Percentiles rank a stretch among this genome's conserved stretches.
Evolutionary conservation across 1,140 invertebrate genomes (phyloP).

Genomic region (Contarinia nasturtii): DNA sequence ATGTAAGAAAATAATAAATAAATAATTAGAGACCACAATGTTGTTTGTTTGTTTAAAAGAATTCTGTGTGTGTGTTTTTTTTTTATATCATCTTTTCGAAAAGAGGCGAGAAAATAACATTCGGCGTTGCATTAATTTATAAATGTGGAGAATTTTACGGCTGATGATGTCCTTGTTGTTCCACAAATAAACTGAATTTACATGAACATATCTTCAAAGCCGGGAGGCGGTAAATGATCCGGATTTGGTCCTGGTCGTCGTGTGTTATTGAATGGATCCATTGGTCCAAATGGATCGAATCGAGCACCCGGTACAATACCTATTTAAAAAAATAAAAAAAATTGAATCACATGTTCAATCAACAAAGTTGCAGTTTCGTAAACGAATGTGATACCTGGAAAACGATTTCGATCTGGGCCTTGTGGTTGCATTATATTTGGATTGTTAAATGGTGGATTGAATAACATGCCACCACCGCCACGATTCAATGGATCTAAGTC

Average conservation of each 20-base stretch:
- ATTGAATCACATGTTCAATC: background rate
- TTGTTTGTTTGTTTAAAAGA: too few relatives aligned
- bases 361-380: constrained; percentile 6
- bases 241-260: constrained; percentile 34
- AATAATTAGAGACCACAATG: too few relatives aligned
- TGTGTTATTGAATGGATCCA: constrained; percentile 24
- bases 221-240: constrained; percentile 56
- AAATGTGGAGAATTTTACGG: too few relatives aligned
- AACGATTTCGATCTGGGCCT: constrained; percentile 8
- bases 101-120: too few relatives aligned
- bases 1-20: too few relatives aligned
- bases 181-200: constrained; percentile 18
- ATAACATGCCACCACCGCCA: constrained; percentile 49
- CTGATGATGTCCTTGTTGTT: too few relatives aligned
- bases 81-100: too few relatives aligned
- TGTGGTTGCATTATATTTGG: constrained; percentile 28
- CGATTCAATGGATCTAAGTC: constrained; percentile 56
- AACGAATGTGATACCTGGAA: constrained; percentile 3
- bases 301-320: constrained; percentile 54
- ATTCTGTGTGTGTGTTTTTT: too few relatives aligned
- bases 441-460: constrained; percentile 29
- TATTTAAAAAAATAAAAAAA: too few relatives aligned
- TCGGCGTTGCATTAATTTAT: too few relatives aligned
- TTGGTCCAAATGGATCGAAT: constrained; percentile 65
- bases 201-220: constrained; percentile 58